Conservation (phyloP, 2,888 invertebrate genomes). For the Acanthosepion esculentum region DNA sequence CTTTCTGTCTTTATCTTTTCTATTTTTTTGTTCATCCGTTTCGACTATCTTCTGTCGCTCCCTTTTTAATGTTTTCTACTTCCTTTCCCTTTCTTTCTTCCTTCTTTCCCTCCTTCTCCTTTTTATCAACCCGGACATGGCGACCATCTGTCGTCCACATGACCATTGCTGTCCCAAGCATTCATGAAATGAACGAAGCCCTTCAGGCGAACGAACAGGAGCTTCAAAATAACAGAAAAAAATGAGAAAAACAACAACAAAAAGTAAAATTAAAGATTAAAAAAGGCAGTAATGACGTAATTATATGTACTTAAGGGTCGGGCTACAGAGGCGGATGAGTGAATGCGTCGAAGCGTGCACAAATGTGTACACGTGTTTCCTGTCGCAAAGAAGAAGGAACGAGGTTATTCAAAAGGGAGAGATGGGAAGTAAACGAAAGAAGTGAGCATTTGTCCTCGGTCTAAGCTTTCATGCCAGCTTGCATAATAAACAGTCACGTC, state of each 20-base stretch:
- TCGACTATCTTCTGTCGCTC: not conserved
- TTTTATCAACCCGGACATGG: not conserved
- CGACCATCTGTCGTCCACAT: constrained; percentile 22
- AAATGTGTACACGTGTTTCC: constrained; percentile 22
- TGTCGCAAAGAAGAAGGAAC: not conserved
- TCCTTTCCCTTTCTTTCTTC: not conserved
- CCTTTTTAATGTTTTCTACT: not conserved
- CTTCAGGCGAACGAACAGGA: not conserved
- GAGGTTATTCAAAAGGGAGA: not conserved
- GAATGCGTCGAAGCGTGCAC: constrained; percentile 9
- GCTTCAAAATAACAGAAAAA: not conserved
- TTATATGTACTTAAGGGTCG: constrained; percentile 12
- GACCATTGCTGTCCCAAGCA: constrained; percentile 6
- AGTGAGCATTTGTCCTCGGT: not conserved
- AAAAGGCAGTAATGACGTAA: constrained; percentile 20
- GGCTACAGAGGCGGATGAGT: not conserved
- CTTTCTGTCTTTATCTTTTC: not conserved
- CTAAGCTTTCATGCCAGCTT: not conserved
- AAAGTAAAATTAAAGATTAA: constrained; percentile 13
- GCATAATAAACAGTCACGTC: not conserved
- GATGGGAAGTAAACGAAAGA: not conserved
- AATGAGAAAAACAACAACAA: not conserved
- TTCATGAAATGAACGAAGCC: constrained; percentile 14
- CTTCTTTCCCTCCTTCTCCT: not conserved
- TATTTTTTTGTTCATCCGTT: not conserved